These are phyloP conservation scores for Atlantisia rogersi DNA, from an alignment of 2,113 vertebrate species.

Conservation along the genomic window DNA sequence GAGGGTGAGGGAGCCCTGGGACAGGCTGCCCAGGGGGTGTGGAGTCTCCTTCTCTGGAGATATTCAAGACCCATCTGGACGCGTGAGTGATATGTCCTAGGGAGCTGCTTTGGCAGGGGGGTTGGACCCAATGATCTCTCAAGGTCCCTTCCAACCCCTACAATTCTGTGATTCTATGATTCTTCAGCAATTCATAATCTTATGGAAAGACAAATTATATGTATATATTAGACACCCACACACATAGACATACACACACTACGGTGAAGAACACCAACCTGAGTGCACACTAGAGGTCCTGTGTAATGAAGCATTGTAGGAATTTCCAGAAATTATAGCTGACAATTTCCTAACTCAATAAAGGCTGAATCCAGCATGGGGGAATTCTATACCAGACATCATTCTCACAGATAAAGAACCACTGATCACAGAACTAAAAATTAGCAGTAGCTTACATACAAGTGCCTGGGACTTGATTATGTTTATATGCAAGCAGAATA, in stretches of 20 bases:
- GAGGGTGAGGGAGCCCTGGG: too few species aligned
- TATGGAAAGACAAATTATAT: background rate
- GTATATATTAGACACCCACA: background rate
- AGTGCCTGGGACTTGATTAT: slow-evolving; percentile 31
- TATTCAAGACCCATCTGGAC: too few species aligned
- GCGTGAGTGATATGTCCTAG: too few species aligned
- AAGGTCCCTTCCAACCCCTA: too few species aligned
- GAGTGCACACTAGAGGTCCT: background rate
- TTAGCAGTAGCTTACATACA: background rate
- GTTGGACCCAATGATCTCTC: too few species aligned
- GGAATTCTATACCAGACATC: slow-evolving; percentile 8
- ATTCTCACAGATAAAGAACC: slow-evolving; percentile 16
- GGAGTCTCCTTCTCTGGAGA: too few species aligned
- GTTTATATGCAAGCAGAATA: background rate
- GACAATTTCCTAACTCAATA: slow-evolving; percentile 27
- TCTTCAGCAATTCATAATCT: background rate
- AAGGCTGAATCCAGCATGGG: background rate
- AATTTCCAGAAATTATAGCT: background rate
- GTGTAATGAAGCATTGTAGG: background rate
- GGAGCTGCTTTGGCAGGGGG: too few species aligned
- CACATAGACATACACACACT: background rate
- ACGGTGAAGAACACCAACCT: background rate
- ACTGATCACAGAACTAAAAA: slow-evolving; percentile 3
- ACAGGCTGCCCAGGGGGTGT: too few species aligned
- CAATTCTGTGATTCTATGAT: background rate